Evolutionary conservation across 2,888 invertebrate genomes (phyloP), one percentile per base, ranked within the genome.

Genomic region (Leucophora obtusa): DNA sequence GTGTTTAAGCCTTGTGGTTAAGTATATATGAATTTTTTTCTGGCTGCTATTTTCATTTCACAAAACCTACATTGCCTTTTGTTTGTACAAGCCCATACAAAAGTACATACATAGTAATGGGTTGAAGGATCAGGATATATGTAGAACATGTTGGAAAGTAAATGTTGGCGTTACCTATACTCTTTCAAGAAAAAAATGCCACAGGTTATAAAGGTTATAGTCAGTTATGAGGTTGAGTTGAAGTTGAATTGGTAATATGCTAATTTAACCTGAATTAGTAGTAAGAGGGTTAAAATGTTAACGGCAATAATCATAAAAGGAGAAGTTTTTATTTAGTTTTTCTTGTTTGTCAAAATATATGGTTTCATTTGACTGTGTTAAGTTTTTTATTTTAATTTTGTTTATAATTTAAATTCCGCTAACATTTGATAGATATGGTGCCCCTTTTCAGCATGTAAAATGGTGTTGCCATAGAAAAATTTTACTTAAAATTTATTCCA

Each of bases 221-320:
- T 38, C 65, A 56, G 73, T 53, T 66, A 60, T 70, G 59, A 59
- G 50, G 28, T 81, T 60, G 59, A 47, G 54, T 28, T 28, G 1
- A 28, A 50, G 50, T 43, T 58, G 72, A 14, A 28, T 81, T 70
- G 24, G 54, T 33, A 73, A 70, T 70, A 74, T 70, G 70, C 43
- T 62, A 74, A 74, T 81, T 73, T 77, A 56, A 70, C 38, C 60
- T 56, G 69, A 77, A 70, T 77, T 69, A 60, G n/a, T 38, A 15
- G 33, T 43, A 60, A 60, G 43, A 58, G 47, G 50, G 24, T 35
- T 58, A 38, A 56, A 58, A 35, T 38, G 10, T 62, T 58, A 62
- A 68, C 50, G 8, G 18, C 28, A 11, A 38, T 54, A 75, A 66
- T 63, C 47, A 50, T 33, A 11, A 59, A 60, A 43, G 66, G 33